Conservation (phyloP, 2,797 vertebrate species). For the Argyrosomus regius region DNA sequence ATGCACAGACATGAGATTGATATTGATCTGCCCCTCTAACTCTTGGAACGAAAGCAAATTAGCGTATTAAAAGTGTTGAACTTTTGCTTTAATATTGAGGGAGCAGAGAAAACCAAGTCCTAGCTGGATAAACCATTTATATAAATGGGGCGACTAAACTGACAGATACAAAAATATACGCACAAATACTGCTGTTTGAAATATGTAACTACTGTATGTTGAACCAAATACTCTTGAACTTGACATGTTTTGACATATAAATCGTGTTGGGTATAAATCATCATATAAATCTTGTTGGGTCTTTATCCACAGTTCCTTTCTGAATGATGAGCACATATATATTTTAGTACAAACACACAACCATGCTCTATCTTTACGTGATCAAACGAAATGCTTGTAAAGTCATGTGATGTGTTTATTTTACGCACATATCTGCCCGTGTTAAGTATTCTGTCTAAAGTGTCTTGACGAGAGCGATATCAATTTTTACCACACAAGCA, state of each 20-base stretch:
- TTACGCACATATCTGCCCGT: constrained; percentile 17
- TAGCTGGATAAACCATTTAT: background rate
- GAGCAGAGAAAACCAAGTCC: background rate
- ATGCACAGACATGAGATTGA: constrained; percentile 10
- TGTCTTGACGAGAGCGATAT: constrained; percentile 46
- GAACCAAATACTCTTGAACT: background rate
- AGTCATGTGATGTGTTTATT: constrained; percentile 42
- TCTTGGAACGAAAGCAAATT: background rate
- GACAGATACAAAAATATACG: background rate
- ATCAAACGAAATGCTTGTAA: constrained; percentile 29
- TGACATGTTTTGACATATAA: background rate
- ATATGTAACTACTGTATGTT: background rate
- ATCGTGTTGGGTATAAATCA: background rate
- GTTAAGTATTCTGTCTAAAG: constrained; percentile 39
- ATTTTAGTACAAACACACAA: background rate
- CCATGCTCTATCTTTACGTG: constrained; percentile 9
- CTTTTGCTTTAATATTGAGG: background rate
- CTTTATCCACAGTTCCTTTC: background rate
- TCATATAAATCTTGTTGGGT: background rate
- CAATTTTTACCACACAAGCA: constrained; percentile 40
- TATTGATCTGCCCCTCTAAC: constrained; percentile 14
- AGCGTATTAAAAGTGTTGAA: background rate
- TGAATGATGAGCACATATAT: background rate
- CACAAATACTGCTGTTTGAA: background rate
- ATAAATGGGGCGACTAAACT: background rate